Evolutionary conservation across 2,797 vertebrate species (phyloP), one percentile per base, ranked within the genome.

Genomic region (Acrossocheilus fasciatus): DNA sequence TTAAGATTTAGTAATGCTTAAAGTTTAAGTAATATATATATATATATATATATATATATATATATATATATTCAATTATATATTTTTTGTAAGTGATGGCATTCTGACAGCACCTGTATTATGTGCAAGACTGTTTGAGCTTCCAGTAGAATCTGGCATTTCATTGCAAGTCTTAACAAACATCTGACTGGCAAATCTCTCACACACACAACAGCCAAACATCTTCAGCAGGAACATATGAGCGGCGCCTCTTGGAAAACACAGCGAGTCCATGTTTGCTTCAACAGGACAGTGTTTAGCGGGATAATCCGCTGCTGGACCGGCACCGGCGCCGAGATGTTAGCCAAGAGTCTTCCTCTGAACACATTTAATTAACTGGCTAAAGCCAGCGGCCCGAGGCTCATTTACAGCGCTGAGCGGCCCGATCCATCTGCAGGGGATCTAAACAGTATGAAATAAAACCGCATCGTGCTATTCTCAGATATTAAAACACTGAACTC

Each of bases 361-460:
- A 30, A 15, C 80, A 83, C 69, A 36, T 88, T 84, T 89, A 82
- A 89, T 87, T 89, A 89, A 88, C 87, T 80, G 70, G 57, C 80
- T 83, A 79, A 87, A 86, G 72, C 73, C 80, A 76, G 50, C 23
- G 76, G 76, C 52, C 75, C 75, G 43, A 57, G 62, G 57, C 75
- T 11, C 20, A 89, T 88, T 87, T 86, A 34, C 26, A 62, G 79
- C 57, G 34, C 62, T 17, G 78, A 69, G 73, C 57, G 70, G 30
- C 75, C 79, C 64, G 78, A 45, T 87, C 86, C 87, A 72, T 88
- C 85, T 80, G 69, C 15, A 20, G 6, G 47, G 90, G 85, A 89
- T 89, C 89, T 91, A 83, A 86, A 83, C 78, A 64, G 85, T 66
- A 86, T 78, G 45, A 84, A 88, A 84, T 89, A 86, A 89, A 88